Evolutionary conservation across 2,113 vertebrate species (phyloP), one percentile per base, ranked within the genome.

Genomic region (Aptenodytes patagonicus): DNA sequence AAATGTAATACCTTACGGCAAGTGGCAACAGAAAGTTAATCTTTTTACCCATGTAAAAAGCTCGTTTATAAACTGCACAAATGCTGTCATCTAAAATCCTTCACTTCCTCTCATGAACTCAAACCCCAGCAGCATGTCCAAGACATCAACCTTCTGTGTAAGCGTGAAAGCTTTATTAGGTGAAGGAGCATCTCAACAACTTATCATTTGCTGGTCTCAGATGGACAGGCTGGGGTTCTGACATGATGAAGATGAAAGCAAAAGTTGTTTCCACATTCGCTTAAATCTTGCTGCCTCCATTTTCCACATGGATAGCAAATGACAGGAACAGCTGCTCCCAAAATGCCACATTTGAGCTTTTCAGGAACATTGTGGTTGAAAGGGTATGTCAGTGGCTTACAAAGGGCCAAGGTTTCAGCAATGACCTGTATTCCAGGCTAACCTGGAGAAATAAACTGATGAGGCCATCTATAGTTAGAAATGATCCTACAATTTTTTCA

Each of bases 11-110:
- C 54, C 26, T 73, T 80, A n/a, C 0, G 5, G 68, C 49, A 96
- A 93, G 51, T 7, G 13, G 25, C 42, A 70, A 47, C 32, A 82
- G 78, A 77, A 95, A 83, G 51, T 66, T 89, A 70, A 85, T 79
- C 55, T 28, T 83, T 92, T 64, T 52, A 55, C 28, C 46, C 47
- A 44, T 20, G 20, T 75, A 60, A 78, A 95, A 79, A 54, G 9
- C 42, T 62, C 17, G 34, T 82, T 96, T 91, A n/a, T 40, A 89
- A 94, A 86, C 47, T 71, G 65, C 76, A 82, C 80, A 91, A 95
- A 86, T 38, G 57, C 42, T 66, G 66, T 66, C 36, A 66, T 95
- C 82, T n/a, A 64, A 77, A 93, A 79, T 34, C 64, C 72, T 87
- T 71, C 72, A 11, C 26, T 83, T 94, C 70, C 75, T 90, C 66